phyloP scores from a whole-genome alignment of 2,797 vertebrate species.

The Acrossocheilus fasciatus region DNA sequence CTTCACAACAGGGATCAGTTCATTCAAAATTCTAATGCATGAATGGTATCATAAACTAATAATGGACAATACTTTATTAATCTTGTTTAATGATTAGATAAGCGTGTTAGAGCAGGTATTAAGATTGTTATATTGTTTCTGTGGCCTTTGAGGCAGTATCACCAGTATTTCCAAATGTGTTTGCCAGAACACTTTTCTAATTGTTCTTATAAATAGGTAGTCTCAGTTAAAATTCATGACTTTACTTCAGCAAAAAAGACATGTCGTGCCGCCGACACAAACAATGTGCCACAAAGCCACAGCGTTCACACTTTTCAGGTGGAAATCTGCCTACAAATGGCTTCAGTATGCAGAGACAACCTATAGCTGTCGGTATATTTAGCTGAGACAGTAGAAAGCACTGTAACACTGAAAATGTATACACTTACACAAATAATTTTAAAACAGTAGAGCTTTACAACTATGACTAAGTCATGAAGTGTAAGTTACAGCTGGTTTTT shows the following conservation, averaged over 20 bases:
- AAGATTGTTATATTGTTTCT: neutral
- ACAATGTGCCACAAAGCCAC: slow-evolving; percentile 23
- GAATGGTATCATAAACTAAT: neutral
- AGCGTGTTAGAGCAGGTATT: neutral
- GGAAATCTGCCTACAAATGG: neutral
- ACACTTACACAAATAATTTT: neutral
- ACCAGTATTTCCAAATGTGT: neutral
- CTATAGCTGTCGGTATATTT: neutral
- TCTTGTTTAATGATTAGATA: neutral
- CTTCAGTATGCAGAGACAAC: neutral
- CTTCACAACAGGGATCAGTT: neutral
- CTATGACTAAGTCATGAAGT: neutral
- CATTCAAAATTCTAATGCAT: neutral
- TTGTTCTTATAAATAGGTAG: neutral
- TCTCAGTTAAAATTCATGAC: neutral
- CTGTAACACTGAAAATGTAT: neutral
- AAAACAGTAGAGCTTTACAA: neutral
- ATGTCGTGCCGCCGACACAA: neutral
- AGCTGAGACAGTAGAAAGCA: neutral
- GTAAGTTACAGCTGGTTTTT: slow-evolving; percentile 27
- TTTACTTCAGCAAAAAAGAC: neutral
- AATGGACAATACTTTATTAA: neutral
- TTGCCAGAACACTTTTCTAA: neutral
- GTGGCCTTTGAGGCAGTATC: neutral
- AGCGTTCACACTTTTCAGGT: neutral